A percentile compares a stretch with the other conserved stretches of the same genome.
Evolutionary conservation across 1,140 invertebrate species (phyloP).

Genomic region (Drosophila ercepeae): DNA sequence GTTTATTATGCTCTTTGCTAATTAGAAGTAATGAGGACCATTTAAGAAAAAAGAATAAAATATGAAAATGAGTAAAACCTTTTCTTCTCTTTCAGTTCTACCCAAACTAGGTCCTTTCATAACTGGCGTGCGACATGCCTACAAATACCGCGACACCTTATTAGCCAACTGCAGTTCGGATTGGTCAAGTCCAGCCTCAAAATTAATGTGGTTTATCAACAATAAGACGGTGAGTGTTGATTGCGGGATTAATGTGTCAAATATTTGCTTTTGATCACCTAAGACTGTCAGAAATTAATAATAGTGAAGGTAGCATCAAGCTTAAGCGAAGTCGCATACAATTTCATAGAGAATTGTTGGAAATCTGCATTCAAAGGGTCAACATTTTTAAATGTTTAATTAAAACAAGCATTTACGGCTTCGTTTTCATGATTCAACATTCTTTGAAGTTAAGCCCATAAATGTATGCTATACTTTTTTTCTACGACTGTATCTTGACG

Average conservation of each 20-base stretch:
- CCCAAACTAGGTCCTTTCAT: constrained; percentile 83
- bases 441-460: background rate
- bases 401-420: too few relatives aligned
- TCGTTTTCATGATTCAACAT: background rate
- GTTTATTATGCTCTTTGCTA: constrained; percentile 19
- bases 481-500: background rate
- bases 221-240: constrained; percentile 74
- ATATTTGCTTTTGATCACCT: too few relatives aligned
- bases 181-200: constrained; percentile 84
- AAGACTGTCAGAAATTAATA: too few relatives aligned
- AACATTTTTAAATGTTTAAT: too few relatives aligned
- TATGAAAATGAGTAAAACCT: background rate
- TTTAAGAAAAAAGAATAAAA: too few relatives aligned
- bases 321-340: too few relatives aligned
- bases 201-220: constrained; percentile 85
- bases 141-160: constrained; percentile 84
- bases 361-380: too few relatives aligned
- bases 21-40: constrained; percentile 6
- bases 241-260: background rate
- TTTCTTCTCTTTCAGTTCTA: constrained; percentile 67
- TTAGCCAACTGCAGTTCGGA: constrained; percentile 84
- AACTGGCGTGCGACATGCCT: constrained; percentile 76
- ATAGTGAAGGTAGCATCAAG: too few relatives aligned
- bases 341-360: too few relatives aligned
- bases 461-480: background rate